Conservation (phyloP, 92 coral and sea anemone species). For the Epizoanthus fatuus region DNA sequence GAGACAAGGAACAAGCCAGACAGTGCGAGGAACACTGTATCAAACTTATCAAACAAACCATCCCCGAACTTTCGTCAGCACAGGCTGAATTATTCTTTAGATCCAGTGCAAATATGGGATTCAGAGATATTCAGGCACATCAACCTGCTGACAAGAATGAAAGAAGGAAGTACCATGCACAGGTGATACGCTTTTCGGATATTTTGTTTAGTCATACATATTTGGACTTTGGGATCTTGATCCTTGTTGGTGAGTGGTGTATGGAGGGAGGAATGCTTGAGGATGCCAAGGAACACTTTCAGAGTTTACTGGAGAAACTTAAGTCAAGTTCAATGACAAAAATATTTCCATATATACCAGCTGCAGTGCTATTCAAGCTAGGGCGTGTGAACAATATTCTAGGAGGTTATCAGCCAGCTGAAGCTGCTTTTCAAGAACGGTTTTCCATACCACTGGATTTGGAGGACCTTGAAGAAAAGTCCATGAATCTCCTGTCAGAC, state of each 20-base stretch:
- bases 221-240: background rate
- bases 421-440: background rate
- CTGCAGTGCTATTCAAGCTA: background rate
- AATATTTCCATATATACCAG: background rate
- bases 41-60: background rate
- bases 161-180: background rate
- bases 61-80: background rate
- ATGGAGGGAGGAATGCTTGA: background rate
- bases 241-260: background rate
- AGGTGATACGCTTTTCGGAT: background rate
- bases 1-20: background rate
- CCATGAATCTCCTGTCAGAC: background rate
- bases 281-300: conserved; percentile 2
- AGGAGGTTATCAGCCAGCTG: background rate
- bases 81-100: background rate
- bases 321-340: background rate
- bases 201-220: background rate
- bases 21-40: conserved; percentile 3
- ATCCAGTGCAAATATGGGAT: too few species aligned
- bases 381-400: background rate
- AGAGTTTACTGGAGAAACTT: background rate
- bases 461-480: background rate
- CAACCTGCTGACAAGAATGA: background rate
- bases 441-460: background rate
- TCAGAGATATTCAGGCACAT: too few species aligned